Conservation (phyloP, 2,113 vertebrate genomes). For the Saccopteryx leptura region DNA sequence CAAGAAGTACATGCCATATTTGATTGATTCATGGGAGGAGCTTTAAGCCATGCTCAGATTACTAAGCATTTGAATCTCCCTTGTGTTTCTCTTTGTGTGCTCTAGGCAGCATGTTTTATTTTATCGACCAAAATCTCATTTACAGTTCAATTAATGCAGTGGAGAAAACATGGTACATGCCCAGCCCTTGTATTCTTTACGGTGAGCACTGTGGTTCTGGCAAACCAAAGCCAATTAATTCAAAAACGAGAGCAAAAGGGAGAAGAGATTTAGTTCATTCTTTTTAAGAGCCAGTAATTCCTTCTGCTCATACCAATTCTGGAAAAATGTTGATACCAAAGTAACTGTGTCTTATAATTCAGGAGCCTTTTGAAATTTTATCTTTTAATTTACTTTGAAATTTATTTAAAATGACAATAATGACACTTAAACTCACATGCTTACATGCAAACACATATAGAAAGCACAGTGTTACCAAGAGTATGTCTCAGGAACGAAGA, state of each 20-base stretch:
- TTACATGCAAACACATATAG: neutral
- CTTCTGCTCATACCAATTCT: slow-evolving; percentile 54
- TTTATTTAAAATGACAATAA: slow-evolving; percentile 27
- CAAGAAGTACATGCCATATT: neutral
- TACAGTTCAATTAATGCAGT: slow-evolving; percentile 77
- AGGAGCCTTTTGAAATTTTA: neutral
- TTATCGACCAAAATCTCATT: slow-evolving; percentile 79
- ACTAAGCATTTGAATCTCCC: slow-evolving; percentile 49
- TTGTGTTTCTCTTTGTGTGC: slow-evolving; percentile 30
- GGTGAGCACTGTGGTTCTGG: slow-evolving; percentile 62
- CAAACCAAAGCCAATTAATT: slow-evolving; percentile 79
- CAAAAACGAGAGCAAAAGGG: slow-evolving; percentile 43
- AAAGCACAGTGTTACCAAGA: neutral
- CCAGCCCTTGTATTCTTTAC: slow-evolving; percentile 74
- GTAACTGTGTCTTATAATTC: neutral
- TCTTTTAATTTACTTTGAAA: slow-evolving; percentile 3
- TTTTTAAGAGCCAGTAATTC: neutral
- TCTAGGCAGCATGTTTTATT: slow-evolving; percentile 73
- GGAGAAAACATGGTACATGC: slow-evolving; percentile 73
- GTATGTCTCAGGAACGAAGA: neutral
- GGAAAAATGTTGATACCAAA: slow-evolving; percentile 11
- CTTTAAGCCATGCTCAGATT: neutral
- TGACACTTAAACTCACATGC: slow-evolving; percentile 18
- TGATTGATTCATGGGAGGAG: neutral
- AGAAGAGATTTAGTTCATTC: slow-evolving; percentile 53